A percentile compares a stretch with the other conserved stretches of the same genome.
Evolutionary conservation across 1,140 invertebrate genomes (phyloP).

Genomic region (Bilobella aurantiaca): DNA sequence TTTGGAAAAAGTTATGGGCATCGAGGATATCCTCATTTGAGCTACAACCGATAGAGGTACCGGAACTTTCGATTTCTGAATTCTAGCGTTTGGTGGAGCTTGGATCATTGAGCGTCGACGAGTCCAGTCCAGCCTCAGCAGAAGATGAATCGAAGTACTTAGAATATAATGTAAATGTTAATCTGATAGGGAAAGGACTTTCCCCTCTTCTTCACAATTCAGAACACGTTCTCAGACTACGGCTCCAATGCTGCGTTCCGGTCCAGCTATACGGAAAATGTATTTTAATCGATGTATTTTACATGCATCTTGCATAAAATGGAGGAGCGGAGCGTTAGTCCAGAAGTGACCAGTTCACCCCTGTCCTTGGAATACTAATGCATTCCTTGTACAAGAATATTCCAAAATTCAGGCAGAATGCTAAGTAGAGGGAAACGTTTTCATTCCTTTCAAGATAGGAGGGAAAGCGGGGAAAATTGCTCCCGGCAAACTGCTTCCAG

Average conservation of each 20-base stretch:
- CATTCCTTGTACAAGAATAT: not conserved
- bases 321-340: slow-evolving; percentile 21
- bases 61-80: no score
- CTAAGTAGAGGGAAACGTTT: not conserved
- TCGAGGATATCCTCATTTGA: no score
- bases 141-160: slow-evolving; percentile 8
- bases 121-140: not conserved
- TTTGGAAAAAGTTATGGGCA: no score
- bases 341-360: slow-evolving; percentile 33
- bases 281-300: slow-evolving; percentile 37
- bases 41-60: no score
- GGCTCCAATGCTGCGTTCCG: not conserved
- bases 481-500: no score
- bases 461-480: no score
- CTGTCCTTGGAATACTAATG: slow-evolving; percentile 32
- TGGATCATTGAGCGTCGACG: no score
- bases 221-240: not conserved
- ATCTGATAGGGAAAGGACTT: not conserved
- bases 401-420: not conserved
- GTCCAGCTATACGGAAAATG: slow-evolving; percentile 18
- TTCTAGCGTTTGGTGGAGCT: not conserved
- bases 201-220: not conserved
- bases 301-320: slow-evolving; percentile 37
- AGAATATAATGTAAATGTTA: slow-evolving; percentile 8
- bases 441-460: no score